Conservation (phyloP, 2,113 vertebrate species). For the Spea bombifrons region DNA sequence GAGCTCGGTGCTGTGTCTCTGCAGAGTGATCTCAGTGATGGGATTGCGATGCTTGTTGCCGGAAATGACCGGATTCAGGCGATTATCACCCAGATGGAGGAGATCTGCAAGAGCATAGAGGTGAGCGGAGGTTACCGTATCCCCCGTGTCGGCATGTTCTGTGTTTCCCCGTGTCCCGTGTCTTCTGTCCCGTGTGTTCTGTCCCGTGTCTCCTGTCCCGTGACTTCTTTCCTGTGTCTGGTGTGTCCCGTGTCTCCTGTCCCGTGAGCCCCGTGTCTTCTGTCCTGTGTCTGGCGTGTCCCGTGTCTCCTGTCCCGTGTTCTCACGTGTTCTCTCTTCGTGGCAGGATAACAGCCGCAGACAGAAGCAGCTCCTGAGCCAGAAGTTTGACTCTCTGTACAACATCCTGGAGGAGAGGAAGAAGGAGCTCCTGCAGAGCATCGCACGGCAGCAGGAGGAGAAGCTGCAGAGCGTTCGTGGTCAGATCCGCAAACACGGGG, state of each 20-base stretch:
- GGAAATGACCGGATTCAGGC: conserved; percentile 84
- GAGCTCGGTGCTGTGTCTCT: neutral
- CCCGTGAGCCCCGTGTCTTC: too few species aligned
- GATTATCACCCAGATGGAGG: conserved; percentile 84
- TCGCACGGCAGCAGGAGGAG: conserved; percentile 75
- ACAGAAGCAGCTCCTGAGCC: conserved; percentile 76
- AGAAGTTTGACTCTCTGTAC: conserved; percentile 70
- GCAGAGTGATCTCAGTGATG: conserved; percentile 82
- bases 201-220: neutral
- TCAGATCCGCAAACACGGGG: conserved; percentile 76
- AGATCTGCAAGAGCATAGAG: conserved; percentile 77
- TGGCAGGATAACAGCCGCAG: conserved; percentile 74
- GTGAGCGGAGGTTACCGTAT: conserved; percentile 55
- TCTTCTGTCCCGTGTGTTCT: neutral
- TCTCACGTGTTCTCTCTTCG: neutral
- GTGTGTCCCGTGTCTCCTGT: neutral
- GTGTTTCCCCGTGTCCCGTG: too few species aligned
- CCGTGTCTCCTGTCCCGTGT: too few species aligned
- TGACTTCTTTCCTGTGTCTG: neutral
- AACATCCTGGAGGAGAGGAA: conserved; percentile 83
- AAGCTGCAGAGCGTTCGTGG: conserved; percentile 70
- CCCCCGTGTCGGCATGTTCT: too few species aligned
- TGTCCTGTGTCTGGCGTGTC: too few species aligned
- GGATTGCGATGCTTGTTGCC: conserved; percentile 79
- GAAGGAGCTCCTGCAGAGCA: conserved; percentile 74